phyloP scores from a whole-genome alignment of 2,113 vertebrate genomes.

The Aspiorhynchus laticeps region DNA sequence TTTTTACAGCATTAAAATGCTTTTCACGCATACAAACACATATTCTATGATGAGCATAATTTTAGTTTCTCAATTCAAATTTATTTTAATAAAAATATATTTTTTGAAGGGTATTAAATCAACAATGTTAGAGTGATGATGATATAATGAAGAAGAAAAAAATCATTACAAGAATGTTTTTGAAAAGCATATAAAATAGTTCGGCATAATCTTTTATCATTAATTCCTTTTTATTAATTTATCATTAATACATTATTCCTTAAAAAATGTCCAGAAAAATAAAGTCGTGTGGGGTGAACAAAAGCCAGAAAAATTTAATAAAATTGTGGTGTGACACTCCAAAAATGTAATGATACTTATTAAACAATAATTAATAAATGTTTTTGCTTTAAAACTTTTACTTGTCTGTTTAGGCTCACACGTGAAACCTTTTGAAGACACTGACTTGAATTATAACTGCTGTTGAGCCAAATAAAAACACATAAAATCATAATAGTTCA shows the following conservation, averaged over 20 bases:
- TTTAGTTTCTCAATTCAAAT: background rate
- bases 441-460: background rate
- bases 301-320: background rate
- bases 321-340: too few species aligned
- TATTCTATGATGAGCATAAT: too few species aligned
- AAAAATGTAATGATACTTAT: background rate
- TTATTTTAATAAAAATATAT: background rate
- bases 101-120: background rate
- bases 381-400: background rate
- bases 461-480: background rate
- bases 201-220: too few species aligned
- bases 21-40: too few species aligned
- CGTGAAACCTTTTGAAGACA: background rate
- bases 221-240: background rate
- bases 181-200: background rate
- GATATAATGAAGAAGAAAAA: background rate
- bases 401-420: background rate
- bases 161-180: background rate
- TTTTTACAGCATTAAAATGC: background rate
- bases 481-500: constrained; percentile 1
- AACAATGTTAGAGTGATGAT: background rate
- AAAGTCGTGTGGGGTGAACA: background rate
- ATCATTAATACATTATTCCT: background rate
- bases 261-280: too few species aligned
- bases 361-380: background rate